Evolutionary conservation across 2,113 vertebrate genomes (phyloP).

Genomic region (Heterocephalus glaber): DNA sequence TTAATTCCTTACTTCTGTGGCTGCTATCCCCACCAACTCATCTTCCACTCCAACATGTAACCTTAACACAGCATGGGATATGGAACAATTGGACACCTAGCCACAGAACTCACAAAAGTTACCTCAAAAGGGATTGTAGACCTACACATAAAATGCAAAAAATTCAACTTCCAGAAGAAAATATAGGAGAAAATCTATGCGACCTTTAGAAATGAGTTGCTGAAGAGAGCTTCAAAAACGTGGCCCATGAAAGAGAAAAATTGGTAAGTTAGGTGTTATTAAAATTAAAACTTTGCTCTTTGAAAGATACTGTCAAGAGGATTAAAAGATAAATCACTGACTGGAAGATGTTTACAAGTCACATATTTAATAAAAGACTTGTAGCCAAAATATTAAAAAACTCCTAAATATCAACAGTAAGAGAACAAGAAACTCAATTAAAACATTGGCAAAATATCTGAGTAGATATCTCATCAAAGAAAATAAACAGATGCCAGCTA

Average conservation of each 20-base stretch:
- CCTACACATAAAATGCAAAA: not conserved
- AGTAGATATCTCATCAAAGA: not conserved
- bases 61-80: not conserved
- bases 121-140: conserved; percentile 3
- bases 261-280: not conserved
- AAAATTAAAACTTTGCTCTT: not conserved
- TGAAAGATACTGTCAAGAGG: not conserved
- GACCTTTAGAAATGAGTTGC: not conserved
- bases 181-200: not conserved
- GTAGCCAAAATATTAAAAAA: not conserved
- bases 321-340: not conserved
- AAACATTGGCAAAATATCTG: conserved; percentile 4
- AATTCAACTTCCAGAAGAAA: not conserved
- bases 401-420: not conserved
- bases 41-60: not conserved
- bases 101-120: not conserved
- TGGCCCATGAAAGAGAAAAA: not conserved
- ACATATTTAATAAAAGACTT: not conserved
- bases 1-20: not conserved
- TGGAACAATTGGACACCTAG: not conserved
- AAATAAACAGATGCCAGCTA: not conserved
- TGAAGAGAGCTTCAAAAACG: not conserved
- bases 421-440: not conserved
- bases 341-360: not conserved
- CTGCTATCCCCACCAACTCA: not conserved